Conservation (phyloP, 1,140 invertebrate genomes). For the Pseudomyrmex concolor region DNA sequence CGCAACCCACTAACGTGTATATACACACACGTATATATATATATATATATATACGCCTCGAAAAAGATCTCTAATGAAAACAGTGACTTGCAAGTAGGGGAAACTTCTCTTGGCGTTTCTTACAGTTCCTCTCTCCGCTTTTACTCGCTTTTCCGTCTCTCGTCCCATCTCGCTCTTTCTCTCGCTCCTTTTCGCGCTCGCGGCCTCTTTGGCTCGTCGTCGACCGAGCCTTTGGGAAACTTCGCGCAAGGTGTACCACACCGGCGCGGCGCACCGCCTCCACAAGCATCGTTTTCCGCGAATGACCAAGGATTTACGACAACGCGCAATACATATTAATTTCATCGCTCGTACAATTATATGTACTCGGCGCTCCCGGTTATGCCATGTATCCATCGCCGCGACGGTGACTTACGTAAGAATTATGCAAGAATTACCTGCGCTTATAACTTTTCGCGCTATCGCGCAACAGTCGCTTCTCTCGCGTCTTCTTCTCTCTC, state of each 20-base stretch:
- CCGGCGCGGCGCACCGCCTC: not conserved
- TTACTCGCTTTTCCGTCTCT: not conserved
- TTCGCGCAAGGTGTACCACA: not conserved
- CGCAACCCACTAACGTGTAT: not conserved
- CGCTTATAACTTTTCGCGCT: constrained; percentile 26
- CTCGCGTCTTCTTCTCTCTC: too few species aligned
- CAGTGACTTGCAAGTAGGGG: constrained; percentile 45
- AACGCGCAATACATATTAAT: constrained; percentile 38
- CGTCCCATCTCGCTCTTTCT: constrained; percentile 5
- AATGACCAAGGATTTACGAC: not conserved
- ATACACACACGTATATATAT: too few species aligned
- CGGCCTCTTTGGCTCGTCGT: not conserved
- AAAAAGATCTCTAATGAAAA: constrained; percentile 62
- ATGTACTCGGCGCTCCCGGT: constrained; percentile 6
- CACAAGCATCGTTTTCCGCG: constrained; percentile 15
- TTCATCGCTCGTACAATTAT: constrained; percentile 32
- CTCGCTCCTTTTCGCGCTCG: not conserved
- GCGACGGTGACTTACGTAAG: constrained; percentile 26
- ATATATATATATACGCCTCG: not conserved
- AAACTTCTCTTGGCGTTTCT: constrained; percentile 6
- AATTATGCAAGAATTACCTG: constrained; percentile 46
- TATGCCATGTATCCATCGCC: not conserved
- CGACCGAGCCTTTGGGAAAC: constrained; percentile 3
- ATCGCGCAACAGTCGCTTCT: too few species aligned
- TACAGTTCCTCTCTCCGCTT: not conserved